Evolutionary conservation across 2,888 invertebrate species (phyloP).

Genomic region (Agelastica alni): DNA sequence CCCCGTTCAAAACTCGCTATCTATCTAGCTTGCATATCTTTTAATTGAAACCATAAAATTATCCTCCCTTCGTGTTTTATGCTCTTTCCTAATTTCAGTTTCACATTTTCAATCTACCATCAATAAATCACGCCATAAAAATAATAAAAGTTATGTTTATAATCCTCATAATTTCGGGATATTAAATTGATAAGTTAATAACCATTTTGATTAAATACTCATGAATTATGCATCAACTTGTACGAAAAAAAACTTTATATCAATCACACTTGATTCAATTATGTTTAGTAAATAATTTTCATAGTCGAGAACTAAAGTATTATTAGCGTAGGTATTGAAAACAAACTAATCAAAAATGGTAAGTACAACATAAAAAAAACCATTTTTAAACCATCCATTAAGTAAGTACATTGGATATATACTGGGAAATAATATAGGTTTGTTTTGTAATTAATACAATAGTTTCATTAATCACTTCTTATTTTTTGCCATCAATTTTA

Average conservation of each 20-base stretch:
- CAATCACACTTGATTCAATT: constrained; percentile 12
- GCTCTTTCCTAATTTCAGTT: constrained; percentile 38
- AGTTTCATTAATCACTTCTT: no score
- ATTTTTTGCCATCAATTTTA: no score
- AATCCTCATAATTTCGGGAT: constrained; percentile 28
- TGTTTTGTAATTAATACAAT: no score
- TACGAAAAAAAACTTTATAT: constrained; percentile 12
- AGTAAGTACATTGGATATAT: no score
- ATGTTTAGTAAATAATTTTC: constrained; percentile 9
- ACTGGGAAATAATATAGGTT: no score
- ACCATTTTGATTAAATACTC: constrained; percentile 22
- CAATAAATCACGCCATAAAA: constrained; percentile 44
- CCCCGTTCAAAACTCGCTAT: constrained; percentile 43
- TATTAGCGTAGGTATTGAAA: neutral
- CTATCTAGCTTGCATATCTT: constrained; percentile 48
- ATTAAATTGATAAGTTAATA: constrained; percentile 31
- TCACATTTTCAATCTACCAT: constrained; percentile 43
- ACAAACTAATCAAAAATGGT: neutral
- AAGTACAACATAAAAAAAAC: no score
- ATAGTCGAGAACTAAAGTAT: constrained; percentile 9
- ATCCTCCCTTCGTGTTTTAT: constrained; percentile 34
- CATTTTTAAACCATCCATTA: no score
- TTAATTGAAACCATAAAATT: constrained; percentile 52
- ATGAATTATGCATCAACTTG: constrained; percentile 23
- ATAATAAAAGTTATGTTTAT: constrained; percentile 34